A percentile compares a stretch with the other conserved stretches of the same genome.
These are phyloP conservation scores for Papilio elwesi DNA, from an alignment of 2,888 invertebrate genomes.

Conservation along the genomic window DNA sequence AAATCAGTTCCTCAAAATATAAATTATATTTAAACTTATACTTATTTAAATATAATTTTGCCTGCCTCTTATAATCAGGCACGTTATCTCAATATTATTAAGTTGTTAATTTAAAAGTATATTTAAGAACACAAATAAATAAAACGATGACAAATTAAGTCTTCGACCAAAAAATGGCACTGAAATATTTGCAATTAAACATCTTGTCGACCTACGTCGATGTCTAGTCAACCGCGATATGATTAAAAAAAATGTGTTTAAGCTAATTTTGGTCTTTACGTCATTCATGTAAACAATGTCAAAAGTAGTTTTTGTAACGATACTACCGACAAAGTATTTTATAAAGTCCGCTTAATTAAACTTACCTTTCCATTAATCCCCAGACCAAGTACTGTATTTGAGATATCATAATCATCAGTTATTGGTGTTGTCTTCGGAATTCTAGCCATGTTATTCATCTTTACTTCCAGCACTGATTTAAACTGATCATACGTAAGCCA, in stretches of 20 bases:
- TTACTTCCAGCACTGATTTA: conserved; percentile 50
- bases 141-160: neutral
- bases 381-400: conserved; percentile 95
- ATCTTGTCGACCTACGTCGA: conserved; percentile 19
- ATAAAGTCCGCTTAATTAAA: conserved; percentile 40
- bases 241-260: conserved; percentile 39
- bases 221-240: conserved; percentile 40
- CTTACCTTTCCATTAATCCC: conserved; percentile 97
- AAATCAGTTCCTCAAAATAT: no score
- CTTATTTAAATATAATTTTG: no score
- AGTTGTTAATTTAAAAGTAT: neutral
- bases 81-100: neutral
- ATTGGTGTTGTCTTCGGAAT: conserved; percentile 91
- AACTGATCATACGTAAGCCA: conserved; percentile 39
- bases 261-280: conserved; percentile 52
- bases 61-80: no score
- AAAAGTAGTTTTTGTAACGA: conserved; percentile 30
- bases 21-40: no score
- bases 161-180: conserved; percentile 15
- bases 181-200: conserved; percentile 26
- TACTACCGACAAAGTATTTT: conserved; percentile 14
- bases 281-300: conserved; percentile 58
- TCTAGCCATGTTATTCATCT: conserved; percentile 74
- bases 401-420: conserved; percentile 95
- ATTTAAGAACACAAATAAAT: neutral